Evolutionary conservation across 2,888 invertebrate genomes (phyloP), one percentile per base, ranked within the genome.

Genomic region (Caradrina clavipalpis): DNA sequence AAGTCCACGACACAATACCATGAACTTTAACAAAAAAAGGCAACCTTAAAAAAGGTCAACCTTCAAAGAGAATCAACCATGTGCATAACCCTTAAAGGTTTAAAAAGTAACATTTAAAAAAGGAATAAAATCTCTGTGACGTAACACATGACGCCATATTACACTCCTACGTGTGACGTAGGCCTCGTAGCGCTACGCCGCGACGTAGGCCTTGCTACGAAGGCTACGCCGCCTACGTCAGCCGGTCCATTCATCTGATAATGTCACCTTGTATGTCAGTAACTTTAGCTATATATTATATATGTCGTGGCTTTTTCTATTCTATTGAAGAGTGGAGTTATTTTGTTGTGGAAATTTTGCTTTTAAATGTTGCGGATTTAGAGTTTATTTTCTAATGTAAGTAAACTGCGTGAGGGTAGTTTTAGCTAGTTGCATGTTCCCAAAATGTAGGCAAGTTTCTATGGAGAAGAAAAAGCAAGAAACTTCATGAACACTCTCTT

Each of bases 161-260:
- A 60, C 22, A 15, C 45, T 4, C 62, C 63, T 67, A 65, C 61
- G 59, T 10, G 26, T 69, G 73, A 66, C 79, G 79, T 80, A 80
- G 69, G 69, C 57, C 59, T 83, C 84, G 84, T 82, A 82, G 74
- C 80, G 71, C 73, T 79, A 81, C 83, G 66, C 58, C 65, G 62
- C 70, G 69, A 31, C 82, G 82, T 80, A 85, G 78, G n/a, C 67
- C 59, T 58, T 64, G 70, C 75, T 78, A 80, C 76, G 73, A 70
- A 76, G 82, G 84, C 78, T 83, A 83, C 84, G 77, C 65, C 76
- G 81, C 75, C 83, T 84, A 82, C 84, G 84, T 79, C 82, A 84
- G 42, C 51, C 54, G 50, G 50, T 69, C 72, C 78, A 82, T 84
- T 81, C 73, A 74, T 68, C 70, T 70, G 76, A 79, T 85, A 84